Base-by-base conservation (phyloP, 2,797 vertebrate genomes). In the Amblyopsis hoosieri region DNA sequence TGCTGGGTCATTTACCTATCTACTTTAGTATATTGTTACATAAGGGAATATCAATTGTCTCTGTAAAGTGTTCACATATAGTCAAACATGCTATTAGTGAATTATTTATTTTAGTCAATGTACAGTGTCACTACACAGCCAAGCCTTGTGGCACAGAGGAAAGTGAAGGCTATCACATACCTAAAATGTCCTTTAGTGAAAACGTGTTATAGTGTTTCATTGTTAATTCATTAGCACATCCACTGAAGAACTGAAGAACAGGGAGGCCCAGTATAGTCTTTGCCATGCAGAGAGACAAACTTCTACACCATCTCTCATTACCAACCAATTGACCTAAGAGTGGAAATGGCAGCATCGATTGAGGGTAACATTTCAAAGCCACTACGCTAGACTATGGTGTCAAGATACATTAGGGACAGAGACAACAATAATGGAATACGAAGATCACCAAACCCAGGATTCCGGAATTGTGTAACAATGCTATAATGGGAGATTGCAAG, bases 261-360 rank as follows among this genome's bases (percentile, higher is more conserved):
- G 60, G 69, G 64, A 76, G 84, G 82, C 74, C 77, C 85, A 84
- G 89, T 91, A 84, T 83, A 67, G 75, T 89, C 72, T 76, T 69
- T 67, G 70, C 58, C 2, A 57, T 13, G 58, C 29, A 17, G 72
- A 64, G 70, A 84, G 78, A 85, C 66, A 56, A 68, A 69, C 75
- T 72, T 84, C 77, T 48, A 79, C 77, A 75, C 71, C 73, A 12
- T 82, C 82, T 87, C 87, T 88, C 80, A 88, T 92, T 91, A 90
- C 85, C 69, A 64, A 84, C 76, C 81, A 84, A 90, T 89, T 90
- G 77, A 86, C 87, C 83, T 81, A 69, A 78, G 86, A 88, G 79
- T 83, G 81, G 81, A 78, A 83, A 83, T 85, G 75, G 78, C 86
- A 86, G 73, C 87, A 88, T 91, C 57, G 88, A 91, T 90, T 91